Conservation (phyloP, 2,888 invertebrate species). For the Junonia oenone region DNA sequence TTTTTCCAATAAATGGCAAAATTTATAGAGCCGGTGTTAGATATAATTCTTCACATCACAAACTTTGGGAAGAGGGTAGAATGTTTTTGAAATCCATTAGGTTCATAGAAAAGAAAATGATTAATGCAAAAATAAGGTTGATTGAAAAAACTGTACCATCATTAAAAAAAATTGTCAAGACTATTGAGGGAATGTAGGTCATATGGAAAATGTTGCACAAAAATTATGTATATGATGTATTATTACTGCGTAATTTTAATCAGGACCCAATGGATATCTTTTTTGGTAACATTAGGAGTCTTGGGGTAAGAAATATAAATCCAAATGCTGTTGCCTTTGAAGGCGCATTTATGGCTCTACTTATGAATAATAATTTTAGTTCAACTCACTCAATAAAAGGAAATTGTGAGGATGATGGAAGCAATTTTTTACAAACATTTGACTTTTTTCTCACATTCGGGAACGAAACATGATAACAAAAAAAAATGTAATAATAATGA, state of each 20-base stretch:
- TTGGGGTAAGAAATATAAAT: conserved; percentile 6
- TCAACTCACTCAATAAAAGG: neutral
- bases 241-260: too few species aligned
- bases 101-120: conserved; percentile 14
- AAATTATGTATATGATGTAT: conserved; percentile 22
- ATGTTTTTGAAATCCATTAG: conserved; percentile 12
- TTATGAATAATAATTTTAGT: conserved; percentile 6
- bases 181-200: conserved; percentile 20
- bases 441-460: neutral
- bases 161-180: conserved; percentile 21
- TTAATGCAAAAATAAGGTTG: conserved; percentile 2
- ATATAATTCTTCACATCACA: conserved; percentile 13
- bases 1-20: conserved; percentile 24
- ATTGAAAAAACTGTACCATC: conserved; percentile 13
- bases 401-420: conserved; percentile 1
- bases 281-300: conserved; percentile 18
- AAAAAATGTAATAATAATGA: neutral
- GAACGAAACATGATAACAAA: too few species aligned
- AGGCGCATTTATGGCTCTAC: conserved; percentile 2
- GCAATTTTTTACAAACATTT: neutral
- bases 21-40: conserved; percentile 25
- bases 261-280: conserved; percentile 20
- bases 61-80: conserved; percentile 15
- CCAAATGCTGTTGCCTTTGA: conserved; percentile 4
- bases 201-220: conserved; percentile 14